Evolutionary conservation across 2,888 invertebrate species (phyloP).

Genomic region (Drosophila subquinaria): DNA sequence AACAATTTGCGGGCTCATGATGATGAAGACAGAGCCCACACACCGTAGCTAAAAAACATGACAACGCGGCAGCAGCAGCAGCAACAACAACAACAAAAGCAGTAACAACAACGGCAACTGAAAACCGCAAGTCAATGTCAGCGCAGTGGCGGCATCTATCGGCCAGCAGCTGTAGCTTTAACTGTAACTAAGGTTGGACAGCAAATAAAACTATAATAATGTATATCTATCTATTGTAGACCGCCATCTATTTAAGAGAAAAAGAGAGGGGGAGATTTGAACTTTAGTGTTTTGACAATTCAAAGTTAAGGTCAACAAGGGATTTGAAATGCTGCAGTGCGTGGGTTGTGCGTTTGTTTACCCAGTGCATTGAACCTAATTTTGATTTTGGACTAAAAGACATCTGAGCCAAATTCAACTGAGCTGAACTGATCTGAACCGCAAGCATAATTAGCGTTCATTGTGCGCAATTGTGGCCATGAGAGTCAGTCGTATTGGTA

Average conservation of each 20-base stretch:
- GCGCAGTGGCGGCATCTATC: slow-evolving; percentile 70
- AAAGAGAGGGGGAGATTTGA: slow-evolving; percentile 34
- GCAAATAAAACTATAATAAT: slow-evolving; percentile 23
- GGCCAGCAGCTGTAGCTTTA: slow-evolving; percentile 35
- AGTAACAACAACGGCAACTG: slow-evolving; percentile 55
- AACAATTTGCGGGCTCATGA: slow-evolving; percentile 56
- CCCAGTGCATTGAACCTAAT: slow-evolving; percentile 66
- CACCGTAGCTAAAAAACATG: slow-evolving; percentile 56
- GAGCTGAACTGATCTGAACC: slow-evolving; percentile 16
- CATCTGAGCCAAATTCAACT: not conserved
- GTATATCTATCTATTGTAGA: slow-evolving; percentile 14
- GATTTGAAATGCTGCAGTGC: slow-evolving; percentile 77
- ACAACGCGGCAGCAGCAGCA: slow-evolving; percentile 41
- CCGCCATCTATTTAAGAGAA: not conserved
- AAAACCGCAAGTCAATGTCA: slow-evolving; percentile 84
- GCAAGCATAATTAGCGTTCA: slow-evolving; percentile 75
- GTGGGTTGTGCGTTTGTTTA: slow-evolving; percentile 45
- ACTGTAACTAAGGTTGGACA: slow-evolving; percentile 10
- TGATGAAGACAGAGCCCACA: slow-evolving; percentile 70
- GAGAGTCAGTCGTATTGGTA: slow-evolving; percentile 46
- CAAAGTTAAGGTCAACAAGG: slow-evolving; percentile 81
- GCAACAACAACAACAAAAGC: slow-evolving; percentile 61
- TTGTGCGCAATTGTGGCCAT: slow-evolving; percentile 69
- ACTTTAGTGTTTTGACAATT: slow-evolving; percentile 77
- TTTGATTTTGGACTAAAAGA: slow-evolving; percentile 37